phyloP scores from a whole-genome alignment of 2,888 invertebrate genomes.

The Hybos culiciformis region DNA sequence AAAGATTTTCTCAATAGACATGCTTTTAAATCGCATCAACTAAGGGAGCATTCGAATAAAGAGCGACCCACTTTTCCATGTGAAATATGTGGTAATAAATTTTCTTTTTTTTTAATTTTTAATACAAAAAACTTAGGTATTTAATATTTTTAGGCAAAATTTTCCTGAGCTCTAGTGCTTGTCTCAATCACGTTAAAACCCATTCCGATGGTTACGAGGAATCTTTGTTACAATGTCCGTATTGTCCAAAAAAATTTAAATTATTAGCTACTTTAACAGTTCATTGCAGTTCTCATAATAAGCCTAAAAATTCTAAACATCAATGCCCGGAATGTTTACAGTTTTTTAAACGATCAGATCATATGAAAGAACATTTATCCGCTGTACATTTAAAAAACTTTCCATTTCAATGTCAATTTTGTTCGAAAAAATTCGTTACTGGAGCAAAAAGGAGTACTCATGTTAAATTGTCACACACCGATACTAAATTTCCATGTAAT shows the following conservation, averaged over 20 bases:
- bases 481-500: neutral
- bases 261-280: slow-evolving; percentile 1
- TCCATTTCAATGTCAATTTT: neutral
- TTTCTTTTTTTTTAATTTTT: no score
- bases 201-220: no score
- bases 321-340: neutral
- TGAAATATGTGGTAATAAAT: no score
- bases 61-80: no score
- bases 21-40: no score
- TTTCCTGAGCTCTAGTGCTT: no score
- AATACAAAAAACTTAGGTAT: no score
- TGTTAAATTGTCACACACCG: neutral
- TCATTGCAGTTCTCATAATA: slow-evolving; percentile 1
- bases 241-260: neutral
- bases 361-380: neutral
- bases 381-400: neutral
- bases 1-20: no score
- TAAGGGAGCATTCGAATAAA: no score
- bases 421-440: neutral
- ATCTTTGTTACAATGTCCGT: neutral
- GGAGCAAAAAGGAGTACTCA: neutral
- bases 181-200: no score
- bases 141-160: no score
- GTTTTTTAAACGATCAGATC: neutral
- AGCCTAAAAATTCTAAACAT: neutral